Conservation (phyloP, 2,797 vertebrate species). For the Vespertilio murinus region DNA sequence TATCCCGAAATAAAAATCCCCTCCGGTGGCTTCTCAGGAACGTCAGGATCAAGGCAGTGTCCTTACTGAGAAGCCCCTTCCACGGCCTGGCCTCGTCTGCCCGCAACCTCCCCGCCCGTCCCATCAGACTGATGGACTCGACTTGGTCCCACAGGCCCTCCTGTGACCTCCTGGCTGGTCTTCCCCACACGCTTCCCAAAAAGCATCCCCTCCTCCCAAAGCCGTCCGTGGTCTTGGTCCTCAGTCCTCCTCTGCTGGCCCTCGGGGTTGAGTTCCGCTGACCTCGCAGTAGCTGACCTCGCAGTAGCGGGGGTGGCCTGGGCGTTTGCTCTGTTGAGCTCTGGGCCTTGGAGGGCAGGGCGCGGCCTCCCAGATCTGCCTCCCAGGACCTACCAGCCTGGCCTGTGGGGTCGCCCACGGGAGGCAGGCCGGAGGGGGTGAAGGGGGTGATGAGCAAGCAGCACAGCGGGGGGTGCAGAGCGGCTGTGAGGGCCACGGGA, state of each 20-base stretch:
- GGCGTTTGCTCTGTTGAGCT: neutral
- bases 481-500: neutral
- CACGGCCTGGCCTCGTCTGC: neutral
- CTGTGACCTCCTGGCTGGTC: too few relatives aligned
- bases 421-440: fast-evolving
- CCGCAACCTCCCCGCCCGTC: neutral
- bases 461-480: neutral
- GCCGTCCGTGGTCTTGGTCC: neutral
- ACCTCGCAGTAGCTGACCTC: fast-evolving
- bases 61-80: neutral
- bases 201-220: neutral
- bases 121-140: too few relatives aligned
- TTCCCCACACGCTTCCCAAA: neutral
- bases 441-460: neutral
- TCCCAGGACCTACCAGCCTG: neutral
- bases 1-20: neutral
- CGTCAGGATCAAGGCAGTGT: neutral
- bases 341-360: neutral
- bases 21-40: neutral
- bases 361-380: neutral
- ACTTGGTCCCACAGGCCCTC: neutral
- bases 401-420: neutral
- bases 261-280: neutral
- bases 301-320: fast-evolving
- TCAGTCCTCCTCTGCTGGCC: fast-evolving